Conservation (phyloP, 1,140 invertebrate species). For the Bombyx mandarina region DNA sequence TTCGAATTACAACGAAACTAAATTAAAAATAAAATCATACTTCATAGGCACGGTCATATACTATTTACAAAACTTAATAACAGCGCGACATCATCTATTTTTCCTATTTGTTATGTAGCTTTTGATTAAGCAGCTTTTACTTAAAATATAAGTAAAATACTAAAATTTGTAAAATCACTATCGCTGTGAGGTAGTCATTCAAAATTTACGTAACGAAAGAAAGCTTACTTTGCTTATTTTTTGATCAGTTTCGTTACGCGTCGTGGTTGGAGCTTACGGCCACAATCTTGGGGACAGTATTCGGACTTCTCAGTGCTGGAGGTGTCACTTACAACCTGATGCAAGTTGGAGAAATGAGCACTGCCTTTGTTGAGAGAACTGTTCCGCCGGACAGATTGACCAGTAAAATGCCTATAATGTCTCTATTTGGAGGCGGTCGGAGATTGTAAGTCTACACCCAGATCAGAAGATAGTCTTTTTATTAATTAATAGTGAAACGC, state of each 20-base stretch:
- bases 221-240: no score
- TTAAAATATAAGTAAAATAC: no score
- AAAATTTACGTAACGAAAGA: no score
- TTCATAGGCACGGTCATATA: no score
- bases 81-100: no score
- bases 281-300: slow-evolving; percentile 41
- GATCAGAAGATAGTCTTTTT: background rate
- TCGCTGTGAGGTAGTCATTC: no score
- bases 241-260: slow-evolving; percentile 52
- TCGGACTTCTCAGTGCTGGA: slow-evolving; percentile 48
- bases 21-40: no score
- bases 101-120: no score
- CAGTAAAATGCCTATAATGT: slow-evolving; percentile 61
- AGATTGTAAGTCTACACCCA: slow-evolving; percentile 69
- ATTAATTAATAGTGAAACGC: background rate
- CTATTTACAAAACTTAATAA: no score
- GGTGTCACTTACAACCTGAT: slow-evolving; percentile 76
- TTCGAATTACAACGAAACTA: no score
- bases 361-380: slow-evolving; percentile 74
- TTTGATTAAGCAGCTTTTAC: no score
- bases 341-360: slow-evolving; percentile 80
- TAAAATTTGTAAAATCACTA: no score
- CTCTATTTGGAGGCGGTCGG: slow-evolving; percentile 67
- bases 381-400: slow-evolving; percentile 35
- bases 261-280: slow-evolving; percentile 42